Evolutionary conservation across 2,888 invertebrate genomes (phyloP), one percentile per base, ranked within the genome.

Genomic region (Chymomyza procnemis): DNA sequence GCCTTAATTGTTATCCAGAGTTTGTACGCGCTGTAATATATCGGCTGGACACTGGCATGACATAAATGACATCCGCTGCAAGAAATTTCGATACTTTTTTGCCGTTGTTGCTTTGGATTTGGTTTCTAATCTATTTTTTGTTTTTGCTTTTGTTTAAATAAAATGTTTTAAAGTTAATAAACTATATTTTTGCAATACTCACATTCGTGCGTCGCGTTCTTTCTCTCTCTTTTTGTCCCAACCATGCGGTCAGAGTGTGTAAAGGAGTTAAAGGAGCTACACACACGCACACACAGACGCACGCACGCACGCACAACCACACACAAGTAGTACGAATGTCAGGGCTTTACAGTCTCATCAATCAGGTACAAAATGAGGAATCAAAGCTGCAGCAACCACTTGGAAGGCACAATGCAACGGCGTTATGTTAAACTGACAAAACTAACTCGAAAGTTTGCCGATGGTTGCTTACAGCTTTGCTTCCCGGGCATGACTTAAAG

Each of bases 141-240:
- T 66, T 47, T 46, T 66, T 65, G 52, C 54, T 65, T 54, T 62
- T 67, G 61, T 69, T 71, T 66, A 54, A 18, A 69, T 75, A 70
- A 67, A 6, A 26, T 6, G 26, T 26, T 59, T 59, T 52, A 18
- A 19, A 52, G 14, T 18, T 70, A 71, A 72, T 41, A 72, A 19
- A 26, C 60, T 52, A 22, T 52, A 26, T 76, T 74, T 78, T 79
- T 71, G 73, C 74, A 75, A 87, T 87, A 87, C 87, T 87, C 87
- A 87, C 87, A 77, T 86, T 85, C 80, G 66, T 71, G 76, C 69
- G 74, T 78, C 72, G 83, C 75, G 78, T 52, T 71, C 71, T 78
- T 80, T 66, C 75, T 80, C 80, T 79, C 84, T 79, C 79, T 76
- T 78, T 75, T 78, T 75, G 76, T 75, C 79, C 81, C 79, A 76